These are phyloP conservation scores for Leiothrix lutea DNA, from an alignment of 2,113 vertebrate genomes.

Conservation along the genomic window DNA sequence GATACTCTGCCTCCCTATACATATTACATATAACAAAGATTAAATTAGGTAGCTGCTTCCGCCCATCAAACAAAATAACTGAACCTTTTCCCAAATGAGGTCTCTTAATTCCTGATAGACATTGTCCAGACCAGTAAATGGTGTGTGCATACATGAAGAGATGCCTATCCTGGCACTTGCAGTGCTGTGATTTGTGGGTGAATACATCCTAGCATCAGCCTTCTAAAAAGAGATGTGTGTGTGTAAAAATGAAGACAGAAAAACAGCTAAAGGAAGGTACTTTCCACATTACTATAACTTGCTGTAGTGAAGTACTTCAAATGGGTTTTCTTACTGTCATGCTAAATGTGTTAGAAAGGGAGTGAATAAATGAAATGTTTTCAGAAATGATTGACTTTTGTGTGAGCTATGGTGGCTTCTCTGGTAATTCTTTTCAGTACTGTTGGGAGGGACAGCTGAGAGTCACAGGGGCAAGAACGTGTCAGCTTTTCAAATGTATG, in stretches of 20 bases:
- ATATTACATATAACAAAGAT: not conserved
- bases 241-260: not conserved
- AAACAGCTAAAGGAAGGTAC: not conserved
- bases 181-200: not conserved
- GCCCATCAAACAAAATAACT: not conserved
- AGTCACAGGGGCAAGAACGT: not conserved
- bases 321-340: not conserved
- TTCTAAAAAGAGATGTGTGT: not conserved
- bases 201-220: not conserved
- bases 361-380: not conserved
- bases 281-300: not conserved
- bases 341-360: not conserved
- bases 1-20: not conserved
- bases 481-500: not conserved
- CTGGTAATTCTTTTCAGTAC: not conserved
- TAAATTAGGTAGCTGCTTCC: conserved; percentile 26
- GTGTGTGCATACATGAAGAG: not conserved
- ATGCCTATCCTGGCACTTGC: not conserved
- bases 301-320: not conserved
- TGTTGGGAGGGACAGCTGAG: not conserved
- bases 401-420: not conserved
- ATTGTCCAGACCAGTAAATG: conserved; percentile 4
- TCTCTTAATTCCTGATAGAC: conserved; percentile 7
- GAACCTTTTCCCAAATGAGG: conserved; percentile 11
- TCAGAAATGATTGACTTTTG: not conserved